A percentile compares a stretch with the other conserved stretches of the same genome.
Evolutionary conservation across 2,113 vertebrate species (phyloP).

Genomic region (Cercocebus atys): DNA sequence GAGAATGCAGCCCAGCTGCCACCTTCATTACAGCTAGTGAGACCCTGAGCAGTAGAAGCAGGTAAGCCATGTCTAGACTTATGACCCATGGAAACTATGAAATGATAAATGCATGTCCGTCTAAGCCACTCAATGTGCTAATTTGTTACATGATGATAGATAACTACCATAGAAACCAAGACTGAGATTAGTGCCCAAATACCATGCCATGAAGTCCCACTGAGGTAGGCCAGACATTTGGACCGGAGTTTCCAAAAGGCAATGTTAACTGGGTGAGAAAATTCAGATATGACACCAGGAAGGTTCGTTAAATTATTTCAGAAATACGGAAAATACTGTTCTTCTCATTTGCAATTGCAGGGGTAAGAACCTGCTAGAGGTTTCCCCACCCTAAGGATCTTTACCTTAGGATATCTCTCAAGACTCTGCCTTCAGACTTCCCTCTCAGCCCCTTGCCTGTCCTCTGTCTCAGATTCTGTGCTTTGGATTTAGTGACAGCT

Average conservation of each 20-base stretch:
- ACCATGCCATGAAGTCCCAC: background rate
- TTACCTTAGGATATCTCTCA: background rate
- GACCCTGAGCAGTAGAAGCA: background rate
- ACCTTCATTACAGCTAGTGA: background rate
- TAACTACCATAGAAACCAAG: background rate
- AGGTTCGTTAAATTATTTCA: background rate
- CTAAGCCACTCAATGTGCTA: background rate
- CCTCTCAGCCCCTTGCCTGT: background rate
- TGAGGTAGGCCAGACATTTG: background rate
- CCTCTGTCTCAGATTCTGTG: background rate
- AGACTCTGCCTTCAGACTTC: background rate
- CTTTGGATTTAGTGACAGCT: background rate
- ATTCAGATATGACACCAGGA: background rate
- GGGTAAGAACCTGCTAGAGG: background rate
- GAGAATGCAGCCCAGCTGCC: background rate
- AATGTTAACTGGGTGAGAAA: background rate
- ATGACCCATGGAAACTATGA: background rate
- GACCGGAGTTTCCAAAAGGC: background rate
- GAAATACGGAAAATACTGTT: background rate
- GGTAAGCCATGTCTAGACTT: background rate
- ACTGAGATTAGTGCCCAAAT: background rate
- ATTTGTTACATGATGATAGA: background rate
- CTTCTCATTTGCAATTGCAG: background rate
- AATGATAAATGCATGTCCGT: background rate
- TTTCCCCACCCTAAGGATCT: background rate